These are phyloP conservation scores for Cecropterus lyciades DNA, from an alignment of 1,140 invertebrate genomes.

Conservation along the genomic window DNA sequence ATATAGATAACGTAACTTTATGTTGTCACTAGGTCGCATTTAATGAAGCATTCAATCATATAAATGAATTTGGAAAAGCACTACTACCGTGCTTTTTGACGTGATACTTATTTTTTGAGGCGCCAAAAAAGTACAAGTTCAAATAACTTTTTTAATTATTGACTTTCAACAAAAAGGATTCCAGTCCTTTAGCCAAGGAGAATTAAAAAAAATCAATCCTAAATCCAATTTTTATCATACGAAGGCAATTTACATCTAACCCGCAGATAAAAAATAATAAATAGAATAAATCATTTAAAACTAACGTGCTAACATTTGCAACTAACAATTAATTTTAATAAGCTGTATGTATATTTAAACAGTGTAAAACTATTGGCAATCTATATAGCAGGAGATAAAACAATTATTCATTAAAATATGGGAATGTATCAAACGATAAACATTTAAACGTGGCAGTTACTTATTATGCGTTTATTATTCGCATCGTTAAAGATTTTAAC, in stretches of 20 bases:
- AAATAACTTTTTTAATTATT: too few relatives aligned
- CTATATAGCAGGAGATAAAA: constrained; percentile 14
- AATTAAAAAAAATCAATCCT: too few relatives aligned
- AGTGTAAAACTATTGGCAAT: constrained; percentile 27
- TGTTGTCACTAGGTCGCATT: too few relatives aligned
- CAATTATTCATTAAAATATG: constrained; percentile 17
- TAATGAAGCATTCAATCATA: too few relatives aligned
- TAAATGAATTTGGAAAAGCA: too few relatives aligned
- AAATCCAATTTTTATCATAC: neutral
- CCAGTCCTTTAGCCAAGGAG: neutral
- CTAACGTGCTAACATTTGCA: constrained; percentile 35
- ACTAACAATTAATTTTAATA: constrained; percentile 34
- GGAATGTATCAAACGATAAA: constrained; percentile 26
- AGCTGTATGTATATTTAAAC: constrained; percentile 21
- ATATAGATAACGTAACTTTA: too few relatives aligned
- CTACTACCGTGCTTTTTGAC: too few relatives aligned
- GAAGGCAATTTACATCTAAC: constrained; percentile 28
- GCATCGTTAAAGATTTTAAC: too few relatives aligned
- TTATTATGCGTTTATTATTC: constrained; percentile 35
- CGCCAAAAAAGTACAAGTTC: too few relatives aligned
- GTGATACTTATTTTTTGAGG: too few relatives aligned
- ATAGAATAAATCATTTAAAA: constrained; percentile 28
- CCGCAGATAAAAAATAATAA: constrained; percentile 31
- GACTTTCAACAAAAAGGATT: neutral
- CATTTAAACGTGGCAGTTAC: constrained; percentile 35